These are phyloP conservation scores for Actinia equina DNA, from an alignment of 64 coral and sea anemone genomes.

Conservation along the genomic window DNA sequence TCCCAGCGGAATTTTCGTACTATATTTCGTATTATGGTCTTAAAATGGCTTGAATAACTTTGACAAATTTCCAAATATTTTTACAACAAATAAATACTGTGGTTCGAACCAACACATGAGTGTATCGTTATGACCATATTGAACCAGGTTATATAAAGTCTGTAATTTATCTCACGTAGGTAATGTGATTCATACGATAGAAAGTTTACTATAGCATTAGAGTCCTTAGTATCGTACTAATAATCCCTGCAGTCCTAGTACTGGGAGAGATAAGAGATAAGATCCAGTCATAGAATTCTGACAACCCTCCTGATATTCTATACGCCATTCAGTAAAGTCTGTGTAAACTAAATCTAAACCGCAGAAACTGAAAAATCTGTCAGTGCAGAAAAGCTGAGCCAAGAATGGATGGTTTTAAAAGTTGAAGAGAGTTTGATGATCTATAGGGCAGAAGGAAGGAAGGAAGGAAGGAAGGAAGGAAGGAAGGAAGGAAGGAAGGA, in stretches of 20 bases:
- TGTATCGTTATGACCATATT: not conserved
- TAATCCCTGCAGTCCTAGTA: not conserved
- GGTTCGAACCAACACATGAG: not conserved
- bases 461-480: too few species aligned
- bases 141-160: not conserved
- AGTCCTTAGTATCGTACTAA: not conserved
- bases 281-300: not conserved
- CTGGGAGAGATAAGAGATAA: not conserved
- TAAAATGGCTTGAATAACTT: slow-evolving; percentile 4
- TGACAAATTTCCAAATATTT: not conserved
- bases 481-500: too few species aligned
- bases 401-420: not conserved
- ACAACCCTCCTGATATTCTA: not conserved
- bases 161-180: not conserved
- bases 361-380: not conserved
- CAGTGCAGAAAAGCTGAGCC: not conserved
- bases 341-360: not conserved
- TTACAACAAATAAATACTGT: not conserved
- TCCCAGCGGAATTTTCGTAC: too few species aligned
- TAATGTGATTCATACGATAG: not conserved
- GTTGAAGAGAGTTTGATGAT: not conserved
- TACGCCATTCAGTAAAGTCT: not conserved
- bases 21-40: not conserved
- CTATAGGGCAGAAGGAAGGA: too few species aligned
- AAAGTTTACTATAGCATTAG: not conserved